Base-by-base conservation (phyloP, 1,140 invertebrate genomes). In the Trinorchestia longiramus region DNA sequence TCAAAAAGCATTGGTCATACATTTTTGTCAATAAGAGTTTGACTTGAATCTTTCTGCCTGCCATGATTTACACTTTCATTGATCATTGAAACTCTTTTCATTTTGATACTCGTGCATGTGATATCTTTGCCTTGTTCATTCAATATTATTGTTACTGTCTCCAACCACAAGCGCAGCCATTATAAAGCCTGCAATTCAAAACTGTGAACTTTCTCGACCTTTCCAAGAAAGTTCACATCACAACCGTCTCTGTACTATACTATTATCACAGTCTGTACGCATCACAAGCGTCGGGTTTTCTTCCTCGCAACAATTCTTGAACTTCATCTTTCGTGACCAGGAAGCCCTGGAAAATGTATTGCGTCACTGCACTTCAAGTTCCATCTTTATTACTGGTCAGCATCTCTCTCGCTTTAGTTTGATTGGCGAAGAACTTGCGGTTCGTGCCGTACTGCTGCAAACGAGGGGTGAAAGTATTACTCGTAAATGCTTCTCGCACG, bases 321-420 rank as follows among this genome's bases (percentile, higher is more conserved):
- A 94, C 92, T 94, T 94, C 92, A 45, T 45, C 92, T 45, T 45
- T 94, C 43, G 92, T 94, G 36, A 94, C 92, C 92, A 94, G 92
- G 92, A 94, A 94, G 43, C 92, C 43, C 92, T 94, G 41, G 19
- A 45, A 40, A 44, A 94, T 11, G 44, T 44, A 43, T 94, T 94
- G 44, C 44, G 11, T 94, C 92, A 94, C 92, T 40, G 92, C 92
- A n/a, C 92, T 11, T 47, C 43, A 43, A 94, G 36, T 47, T 94
- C 36, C 19, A 47, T 40, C 92, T 44, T 47, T 94, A 94, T 94
- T 94, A 45, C 44, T 94, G 40, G 43, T n/a, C 92, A 45, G 92
- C 92, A 45, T 40, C 43, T 45, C 43, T 94, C 41, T 42, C 88
- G 92, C 92, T 94, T 44, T 45, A 94, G 92, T 94, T 94, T 94